A percentile compares a stretch with the other conserved stretches of the same genome.
Conservation (phyloP, 2,797 vertebrate species). For the Anguilla megastoma region DNA sequence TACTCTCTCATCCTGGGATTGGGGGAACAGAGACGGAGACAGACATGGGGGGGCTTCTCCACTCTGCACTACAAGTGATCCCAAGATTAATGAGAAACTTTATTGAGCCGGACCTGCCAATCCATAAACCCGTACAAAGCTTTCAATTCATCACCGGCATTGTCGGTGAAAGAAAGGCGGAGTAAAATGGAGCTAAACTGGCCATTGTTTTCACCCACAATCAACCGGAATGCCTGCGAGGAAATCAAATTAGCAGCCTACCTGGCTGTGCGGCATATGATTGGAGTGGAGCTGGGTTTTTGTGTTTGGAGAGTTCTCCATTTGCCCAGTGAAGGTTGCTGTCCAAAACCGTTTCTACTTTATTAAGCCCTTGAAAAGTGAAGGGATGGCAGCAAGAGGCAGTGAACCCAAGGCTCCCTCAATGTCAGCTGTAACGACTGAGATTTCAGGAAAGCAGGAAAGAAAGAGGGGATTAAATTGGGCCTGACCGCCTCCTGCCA, state of each 20-base stretch:
- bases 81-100: conserved; percentile 46
- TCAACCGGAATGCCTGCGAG: not conserved
- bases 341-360: conserved; percentile 9
- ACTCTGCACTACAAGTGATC: conserved; percentile 40
- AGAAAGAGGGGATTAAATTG: not conserved
- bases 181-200: conserved; percentile 22
- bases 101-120: conserved; percentile 39
- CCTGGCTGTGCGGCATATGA: not conserved
- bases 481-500: not conserved
- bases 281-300: conserved; percentile 6
- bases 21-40: not conserved
- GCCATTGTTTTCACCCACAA: conserved; percentile 33
- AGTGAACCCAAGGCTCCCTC: not conserved
- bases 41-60: conserved; percentile 14
- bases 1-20: conserved; percentile 25
- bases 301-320: not conserved
- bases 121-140: conserved; percentile 42
- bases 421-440: not conserved
- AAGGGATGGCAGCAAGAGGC: not conserved
- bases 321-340: not conserved
- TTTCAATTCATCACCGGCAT: conserved; percentile 29
- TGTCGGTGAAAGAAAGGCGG: conserved; percentile 16
- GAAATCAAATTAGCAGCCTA: conserved; percentile 3
- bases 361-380: not conserved
- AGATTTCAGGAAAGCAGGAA: not conserved